Evolutionary conservation across 2,113 vertebrate genomes (phyloP).

Genomic region (Cettia cetti): DNA sequence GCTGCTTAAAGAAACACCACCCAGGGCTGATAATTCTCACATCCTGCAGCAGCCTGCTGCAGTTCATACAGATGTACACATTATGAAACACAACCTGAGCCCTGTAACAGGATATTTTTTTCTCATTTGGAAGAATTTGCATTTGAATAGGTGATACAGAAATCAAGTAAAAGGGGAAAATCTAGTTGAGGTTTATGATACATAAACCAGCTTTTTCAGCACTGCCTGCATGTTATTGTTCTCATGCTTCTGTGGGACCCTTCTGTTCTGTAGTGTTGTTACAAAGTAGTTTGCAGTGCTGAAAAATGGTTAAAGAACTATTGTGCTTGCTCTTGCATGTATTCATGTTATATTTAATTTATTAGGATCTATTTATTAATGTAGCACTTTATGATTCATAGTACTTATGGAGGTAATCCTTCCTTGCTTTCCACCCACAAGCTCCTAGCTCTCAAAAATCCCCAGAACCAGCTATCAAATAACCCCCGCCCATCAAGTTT

Average conservation of each 20-base stretch:
- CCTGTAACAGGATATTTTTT: neutral
- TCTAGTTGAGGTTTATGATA: neutral
- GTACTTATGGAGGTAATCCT: neutral
- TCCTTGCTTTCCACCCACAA: neutral
- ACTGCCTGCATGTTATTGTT: neutral
- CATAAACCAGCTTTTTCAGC: neutral
- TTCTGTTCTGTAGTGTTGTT: neutral
- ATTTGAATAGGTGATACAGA: neutral
- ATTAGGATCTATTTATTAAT: constrained; percentile 1
- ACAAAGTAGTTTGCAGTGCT: neutral
- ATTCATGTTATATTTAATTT: neutral
- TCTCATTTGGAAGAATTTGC: neutral
- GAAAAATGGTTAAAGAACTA: neutral
- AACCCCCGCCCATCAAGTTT: neutral
- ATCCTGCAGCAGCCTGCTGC: neutral
- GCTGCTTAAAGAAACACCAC: neutral
- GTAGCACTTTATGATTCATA: neutral
- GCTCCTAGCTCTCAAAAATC: neutral
- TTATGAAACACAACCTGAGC: neutral
- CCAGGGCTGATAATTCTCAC: neutral
- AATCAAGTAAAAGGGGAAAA: neutral
- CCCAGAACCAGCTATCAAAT: neutral
- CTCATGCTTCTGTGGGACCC: neutral
- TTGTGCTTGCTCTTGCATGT: neutral
- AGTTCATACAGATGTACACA: neutral